These are phyloP conservation scores for Alces alces DNA, from an alignment of 2,113 vertebrate species.

Conservation along the genomic window DNA sequence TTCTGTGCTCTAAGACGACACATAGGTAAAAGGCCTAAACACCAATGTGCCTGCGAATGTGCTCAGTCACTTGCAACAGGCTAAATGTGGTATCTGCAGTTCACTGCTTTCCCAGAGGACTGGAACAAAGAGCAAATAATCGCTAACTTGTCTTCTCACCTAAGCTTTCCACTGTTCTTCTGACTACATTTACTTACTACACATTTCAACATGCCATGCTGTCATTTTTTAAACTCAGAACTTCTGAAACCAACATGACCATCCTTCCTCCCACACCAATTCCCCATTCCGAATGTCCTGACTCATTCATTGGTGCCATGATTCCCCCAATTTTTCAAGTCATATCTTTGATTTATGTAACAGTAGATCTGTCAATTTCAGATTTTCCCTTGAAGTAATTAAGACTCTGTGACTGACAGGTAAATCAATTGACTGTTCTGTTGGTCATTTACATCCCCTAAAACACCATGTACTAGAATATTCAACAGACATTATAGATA, in stretches of 20 bases:
- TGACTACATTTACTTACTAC: not conserved
- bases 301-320: not conserved
- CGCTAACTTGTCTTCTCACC: not conserved
- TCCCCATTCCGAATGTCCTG: not conserved
- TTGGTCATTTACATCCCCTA: not conserved
- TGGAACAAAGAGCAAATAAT: not conserved
- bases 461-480: not conserved
- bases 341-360: not conserved
- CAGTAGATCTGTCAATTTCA: not conserved
- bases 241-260: not conserved
- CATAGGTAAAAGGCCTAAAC: not conserved
- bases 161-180: not conserved
- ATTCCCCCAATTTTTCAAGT: not conserved
- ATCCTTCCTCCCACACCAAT: not conserved
- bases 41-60: not conserved
- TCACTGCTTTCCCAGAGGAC: not conserved
- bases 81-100: not conserved
- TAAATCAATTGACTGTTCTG: not conserved
- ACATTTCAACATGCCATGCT: not conserved
- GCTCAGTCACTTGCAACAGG: not conserved
- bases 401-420: not conserved
- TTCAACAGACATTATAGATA: not conserved
- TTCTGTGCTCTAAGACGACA: not conserved
- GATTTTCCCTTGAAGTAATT: not conserved
- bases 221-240: not conserved